Base-by-base conservation (phyloP, 1,140 invertebrate species). In the Brachionus koreanus region DNA sequence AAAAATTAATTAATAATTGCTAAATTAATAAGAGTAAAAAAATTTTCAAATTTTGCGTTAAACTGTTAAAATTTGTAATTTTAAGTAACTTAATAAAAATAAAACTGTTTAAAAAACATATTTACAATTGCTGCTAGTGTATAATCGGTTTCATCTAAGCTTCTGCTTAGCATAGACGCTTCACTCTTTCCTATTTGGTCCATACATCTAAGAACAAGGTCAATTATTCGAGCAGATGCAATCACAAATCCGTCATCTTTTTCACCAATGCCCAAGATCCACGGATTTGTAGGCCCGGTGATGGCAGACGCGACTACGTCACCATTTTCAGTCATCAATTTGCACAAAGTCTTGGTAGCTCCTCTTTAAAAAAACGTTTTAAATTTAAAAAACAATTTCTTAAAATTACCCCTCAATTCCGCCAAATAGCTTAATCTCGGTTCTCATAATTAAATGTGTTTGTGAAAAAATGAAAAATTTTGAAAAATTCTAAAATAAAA, bases 391-490 rank as follows among this genome's bases (percentile, higher is more conserved):
- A 49, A 49, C 1, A 72, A 72, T 3, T 35, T 33, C 29, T 9
- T 67, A 25, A 16, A 10, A 35, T 43, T 79, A 79, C 76, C 76
- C 76, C 35, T 79, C 76, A 25, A 79, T 65, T 43, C 76, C 76
- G 25, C 69, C 65, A 23, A 69, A 69, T 12, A 69, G 9, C 37
- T 16, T 69, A 2, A 69, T 9, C 12, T 10, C 37, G 37, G 33
- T 69, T 37, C 16, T 69, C 65, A 69, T 69, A 42, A 19, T 69
- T 35, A n/a, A 69, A 69, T 69, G 65, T 16, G 10, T 35, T 67
- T 35, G 63, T 29, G 35, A 39, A 63, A 33, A 65, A 65, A 5
- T 16, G n/a, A 69, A 37, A 69, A 69, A 39, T 39, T 69, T 39
- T 39, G 16, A 19, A 69, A 33, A 33, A 23, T 65, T 37, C 10